phyloP scores from a whole-genome alignment of 2,797 vertebrate species.

The Megaceryle alcyon region DNA sequence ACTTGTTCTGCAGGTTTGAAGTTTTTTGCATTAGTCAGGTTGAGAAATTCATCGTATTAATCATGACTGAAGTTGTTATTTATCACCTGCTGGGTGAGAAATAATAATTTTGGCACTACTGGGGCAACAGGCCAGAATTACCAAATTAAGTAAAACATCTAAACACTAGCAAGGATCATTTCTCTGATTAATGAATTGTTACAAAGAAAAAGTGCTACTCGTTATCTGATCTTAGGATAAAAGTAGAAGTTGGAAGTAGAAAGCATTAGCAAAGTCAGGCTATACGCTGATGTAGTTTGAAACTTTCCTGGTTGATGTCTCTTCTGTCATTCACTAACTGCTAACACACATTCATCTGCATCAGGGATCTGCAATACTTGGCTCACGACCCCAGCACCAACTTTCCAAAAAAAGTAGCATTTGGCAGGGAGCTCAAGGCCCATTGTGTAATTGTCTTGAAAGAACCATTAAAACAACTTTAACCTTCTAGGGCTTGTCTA shows the following conservation, averaged over 20 bases:
- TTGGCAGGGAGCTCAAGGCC: not conserved
- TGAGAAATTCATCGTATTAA: slow-evolving; percentile 85
- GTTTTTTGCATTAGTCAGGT: slow-evolving; percentile 82
- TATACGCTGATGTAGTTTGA: not conserved
- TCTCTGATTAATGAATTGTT: slow-evolving; percentile 90
- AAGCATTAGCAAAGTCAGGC: slow-evolving; percentile 49
- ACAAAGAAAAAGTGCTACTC: slow-evolving; percentile 78
- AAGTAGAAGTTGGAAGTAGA: slow-evolving; percentile 68
- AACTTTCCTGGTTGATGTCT: slow-evolving; percentile 1
- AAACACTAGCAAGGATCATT: slow-evolving; percentile 86
- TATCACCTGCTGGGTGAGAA: slow-evolving; percentile 89
- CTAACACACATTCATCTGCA: not conserved
- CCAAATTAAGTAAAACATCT: slow-evolving; percentile 94
- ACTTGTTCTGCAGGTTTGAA: slow-evolving; percentile 84
- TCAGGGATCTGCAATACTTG: not conserved
- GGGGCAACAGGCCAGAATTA: slow-evolving; percentile 88
- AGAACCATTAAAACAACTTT: not conserved
- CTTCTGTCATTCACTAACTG: not conserved
- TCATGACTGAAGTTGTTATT: slow-evolving; percentile 89
- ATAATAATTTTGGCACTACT: slow-evolving; percentile 91
- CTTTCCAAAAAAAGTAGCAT: not conserved
- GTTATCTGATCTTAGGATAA: slow-evolving; percentile 82
- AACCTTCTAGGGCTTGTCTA: slow-evolving; percentile 24
- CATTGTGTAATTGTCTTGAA: not conserved
- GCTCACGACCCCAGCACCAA: not conserved